Base-by-base conservation (phyloP, 2,113 vertebrate genomes). In the Eubucco bourcierii region DNA sequence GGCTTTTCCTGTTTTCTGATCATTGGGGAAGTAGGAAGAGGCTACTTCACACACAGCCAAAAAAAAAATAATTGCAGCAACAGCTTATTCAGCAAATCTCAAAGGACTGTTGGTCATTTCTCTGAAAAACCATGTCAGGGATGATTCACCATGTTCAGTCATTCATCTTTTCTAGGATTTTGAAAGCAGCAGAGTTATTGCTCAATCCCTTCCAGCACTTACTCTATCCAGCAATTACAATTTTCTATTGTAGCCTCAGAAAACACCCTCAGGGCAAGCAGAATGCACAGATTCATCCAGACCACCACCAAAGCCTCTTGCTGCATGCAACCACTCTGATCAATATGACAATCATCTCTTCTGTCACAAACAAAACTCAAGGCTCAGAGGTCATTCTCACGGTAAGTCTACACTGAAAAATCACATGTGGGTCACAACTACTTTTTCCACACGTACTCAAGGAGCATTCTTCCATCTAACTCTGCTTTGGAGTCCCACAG, bases 111-210 rank as follows among this genome's bases (percentile, higher is more conserved):
- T 70, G 77, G 85, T 74, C 25, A 6, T 68, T 95, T 68, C 82
- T 75, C 85, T 73, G 73, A 86, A 94, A 87, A 94, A 63, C 9
- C 85, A 67, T 3, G 0, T 65, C 73, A 78, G 50, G 50, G 73
- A 76, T 86, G 95, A 95, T 70, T 96, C 94, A 96, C 72, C 53
- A 59, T 0, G 6, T 81, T 86, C 83, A 83, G 73, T 59, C 91
- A 94, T 94, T 96, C 94, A 96, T 85, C 82, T 90, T 85, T 94
- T 84, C 85, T 63, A 90, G 61, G 17, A 61, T 79, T 92, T 73
- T 80, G 70, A 75, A 95, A 87, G 79, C 33, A 92, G 37, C 6
- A 4, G 34, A 82, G 70, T 46, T 85, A 70, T 66, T 95, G 93
- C 93, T 89, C 73, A 76, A 94, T 9, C 53, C 46, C 60, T 79